Evolutionary conservation across 2,888 invertebrate genomes (phyloP).

Genomic region (Ectemnius continuus): DNA sequence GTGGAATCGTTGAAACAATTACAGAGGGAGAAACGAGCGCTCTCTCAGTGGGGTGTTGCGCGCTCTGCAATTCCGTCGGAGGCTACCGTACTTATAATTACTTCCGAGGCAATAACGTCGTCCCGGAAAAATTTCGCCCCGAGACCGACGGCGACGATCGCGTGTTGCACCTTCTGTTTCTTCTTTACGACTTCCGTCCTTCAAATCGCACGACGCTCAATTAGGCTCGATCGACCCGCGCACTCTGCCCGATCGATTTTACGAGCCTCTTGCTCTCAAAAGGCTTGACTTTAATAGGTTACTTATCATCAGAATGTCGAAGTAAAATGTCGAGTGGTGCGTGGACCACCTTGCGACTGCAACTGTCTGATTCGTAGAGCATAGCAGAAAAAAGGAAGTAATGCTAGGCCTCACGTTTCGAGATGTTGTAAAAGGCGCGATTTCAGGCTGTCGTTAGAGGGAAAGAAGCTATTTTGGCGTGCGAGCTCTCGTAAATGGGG

Average conservation of each 20-base stretch:
- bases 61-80: conserved; percentile 59
- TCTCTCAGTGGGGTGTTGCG: conserved; percentile 45
- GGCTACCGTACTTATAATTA: conserved; percentile 70
- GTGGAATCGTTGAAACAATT: conserved; percentile 73
- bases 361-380: no score
- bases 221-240: conserved; percentile 12
- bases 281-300: no score
- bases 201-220: conserved; percentile 17
- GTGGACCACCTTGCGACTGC: no score
- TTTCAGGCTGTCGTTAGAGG: no score
- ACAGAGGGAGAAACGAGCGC: conserved; percentile 46
- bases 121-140: conserved; percentile 47
- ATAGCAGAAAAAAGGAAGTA: no score
- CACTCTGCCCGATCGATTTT: background rate
- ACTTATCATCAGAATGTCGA: no score
- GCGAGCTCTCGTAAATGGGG: no score
- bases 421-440: no score
- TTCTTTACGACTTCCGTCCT: conserved; percentile 41
- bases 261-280: background rate
- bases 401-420: no score
- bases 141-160: conserved; percentile 35
- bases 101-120: conserved; percentile 58
- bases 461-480: no score
- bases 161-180: conserved; percentile 30
- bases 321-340: no score